Evolutionary conservation across 2,113 vertebrate genomes (phyloP).

Genomic region (Thermophis baileyi): DNA sequence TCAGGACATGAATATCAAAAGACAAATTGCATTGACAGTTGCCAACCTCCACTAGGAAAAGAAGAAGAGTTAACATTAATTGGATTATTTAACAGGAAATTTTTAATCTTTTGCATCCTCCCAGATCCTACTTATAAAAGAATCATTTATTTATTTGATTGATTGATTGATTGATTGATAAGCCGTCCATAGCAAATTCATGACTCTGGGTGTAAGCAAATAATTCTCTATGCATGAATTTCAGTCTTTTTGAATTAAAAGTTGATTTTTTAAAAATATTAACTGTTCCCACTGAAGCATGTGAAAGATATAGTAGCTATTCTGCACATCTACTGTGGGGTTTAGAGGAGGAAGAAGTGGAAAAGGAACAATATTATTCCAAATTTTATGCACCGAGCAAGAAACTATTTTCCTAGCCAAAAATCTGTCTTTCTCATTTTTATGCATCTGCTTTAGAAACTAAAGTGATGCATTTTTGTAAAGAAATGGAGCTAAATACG

Average conservation of each 20-base stretch:
- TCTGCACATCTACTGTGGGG: constrained; percentile 22
- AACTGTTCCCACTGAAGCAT: neutral
- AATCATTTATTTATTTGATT: neutral
- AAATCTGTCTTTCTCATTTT: constrained; percentile 56
- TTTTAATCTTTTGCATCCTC: neutral
- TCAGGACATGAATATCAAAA: neutral
- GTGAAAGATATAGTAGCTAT: neutral
- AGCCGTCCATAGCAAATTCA: neutral
- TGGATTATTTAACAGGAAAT: constrained; percentile 1
- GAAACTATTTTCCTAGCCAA: constrained; percentile 27
- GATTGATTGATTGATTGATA: too few relatives aligned
- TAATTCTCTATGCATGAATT: neutral
- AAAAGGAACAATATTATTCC: constrained; percentile 19
- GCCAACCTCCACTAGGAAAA: neutral
- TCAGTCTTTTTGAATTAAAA: constrained; percentile 47
- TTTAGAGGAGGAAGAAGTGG: neutral
- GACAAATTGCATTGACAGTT: neutral
- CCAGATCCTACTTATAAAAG: neutral
- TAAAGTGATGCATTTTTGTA: constrained; percentile 41
- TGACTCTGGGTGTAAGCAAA: neutral
- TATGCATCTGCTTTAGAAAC: constrained; percentile 45
- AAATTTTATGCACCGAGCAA: constrained; percentile 32
- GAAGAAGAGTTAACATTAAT: neutral
- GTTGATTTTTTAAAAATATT: neutral
- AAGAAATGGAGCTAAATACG: constrained; percentile 27